Conservation (phyloP, 2,888 invertebrate species). For the Eupithecia exiguata region DNA sequence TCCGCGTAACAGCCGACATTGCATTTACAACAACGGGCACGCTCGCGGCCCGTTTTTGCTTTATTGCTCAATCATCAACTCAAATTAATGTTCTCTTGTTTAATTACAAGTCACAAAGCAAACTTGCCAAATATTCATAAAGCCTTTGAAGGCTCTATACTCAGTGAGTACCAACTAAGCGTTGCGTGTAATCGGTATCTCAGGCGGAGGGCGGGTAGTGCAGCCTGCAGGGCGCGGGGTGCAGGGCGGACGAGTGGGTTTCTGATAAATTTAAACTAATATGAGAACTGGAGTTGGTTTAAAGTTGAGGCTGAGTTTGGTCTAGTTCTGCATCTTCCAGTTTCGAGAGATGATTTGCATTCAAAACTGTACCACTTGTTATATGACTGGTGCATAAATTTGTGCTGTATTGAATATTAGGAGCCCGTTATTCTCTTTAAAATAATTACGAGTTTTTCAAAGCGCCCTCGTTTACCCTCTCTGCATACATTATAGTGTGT, state of each 20-base stretch:
- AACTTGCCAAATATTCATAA: conserved; percentile 25
- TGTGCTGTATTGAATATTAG: background rate
- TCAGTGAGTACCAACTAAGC: conserved; percentile 32
- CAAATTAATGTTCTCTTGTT: conserved; percentile 19
- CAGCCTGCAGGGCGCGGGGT: conserved; percentile 8
- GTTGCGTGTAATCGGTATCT: conserved; percentile 31
- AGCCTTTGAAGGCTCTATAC: conserved; percentile 28
- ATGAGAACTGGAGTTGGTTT: conserved; percentile 11
- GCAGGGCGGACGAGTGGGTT: conserved; percentile 8
- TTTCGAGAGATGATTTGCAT: conserved; percentile 2
- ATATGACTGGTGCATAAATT: background rate
- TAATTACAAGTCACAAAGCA: conserved; percentile 26
- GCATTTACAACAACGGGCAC: background rate
- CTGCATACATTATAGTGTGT: background rate
- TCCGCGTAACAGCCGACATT: background rate
- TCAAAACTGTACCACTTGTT: background rate
- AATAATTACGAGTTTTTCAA: background rate
- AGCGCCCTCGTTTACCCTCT: background rate
- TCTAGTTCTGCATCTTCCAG: conserved; percentile 7
- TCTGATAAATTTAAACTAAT: conserved; percentile 16
- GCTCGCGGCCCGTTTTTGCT: background rate
- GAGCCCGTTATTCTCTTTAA: background rate
- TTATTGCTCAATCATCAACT: conserved; percentile 30
- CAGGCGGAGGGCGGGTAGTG: conserved; percentile 22
- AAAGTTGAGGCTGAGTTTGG: conserved; percentile 9